Evolutionary conservation across 2,113 vertebrate genomes (phyloP), one percentile per base, ranked within the genome.

Genomic region (Apteryx owenii): DNA sequence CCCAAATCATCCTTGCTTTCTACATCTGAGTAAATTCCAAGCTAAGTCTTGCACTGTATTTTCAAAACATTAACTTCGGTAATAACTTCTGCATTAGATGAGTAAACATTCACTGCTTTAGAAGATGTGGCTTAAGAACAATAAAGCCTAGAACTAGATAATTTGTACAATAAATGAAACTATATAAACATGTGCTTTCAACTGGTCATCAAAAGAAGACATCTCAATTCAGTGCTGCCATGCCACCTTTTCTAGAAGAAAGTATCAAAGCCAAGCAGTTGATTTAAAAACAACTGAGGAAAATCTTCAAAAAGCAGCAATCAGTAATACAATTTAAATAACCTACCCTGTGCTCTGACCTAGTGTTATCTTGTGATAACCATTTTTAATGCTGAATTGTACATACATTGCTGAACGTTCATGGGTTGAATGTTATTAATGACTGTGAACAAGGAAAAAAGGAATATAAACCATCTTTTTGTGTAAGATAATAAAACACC

Each of bases 341-440:
- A 82, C 46, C 71, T 54, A 42, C 60, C 19, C 85, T 38, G 14
- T 11, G 3, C 77, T 61, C 79, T 94, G 87, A 81, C 89, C 96
- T 78, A 54, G 75, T 3, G 3, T 71, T 95, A 94, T 56, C 82
- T 73, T 91, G 85, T 86, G 72, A 91, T 91, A 95, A 93, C 81
- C 83, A 85, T 60, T 93, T 97, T 90, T 93, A 93, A 85, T 86
- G 82, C 68, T 88, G 61, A 76, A 77, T 33, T 66, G 65, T 21
- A 91, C 78, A 93, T 89, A 97, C 90, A 95, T 93, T 10, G 38
- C 70, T 82, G 87, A 85, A 87, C 0, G 0, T 80, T 91, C 93
- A 68, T n/a, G 40, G 29, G 21, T 11, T 85, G 62, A 91, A 65
- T 51, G 70, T 92, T 91, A 95, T 85, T 92, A 95, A 73, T 68